Conservation (phyloP, 2,113 vertebrate species). For the Cathartes aura region DNA sequence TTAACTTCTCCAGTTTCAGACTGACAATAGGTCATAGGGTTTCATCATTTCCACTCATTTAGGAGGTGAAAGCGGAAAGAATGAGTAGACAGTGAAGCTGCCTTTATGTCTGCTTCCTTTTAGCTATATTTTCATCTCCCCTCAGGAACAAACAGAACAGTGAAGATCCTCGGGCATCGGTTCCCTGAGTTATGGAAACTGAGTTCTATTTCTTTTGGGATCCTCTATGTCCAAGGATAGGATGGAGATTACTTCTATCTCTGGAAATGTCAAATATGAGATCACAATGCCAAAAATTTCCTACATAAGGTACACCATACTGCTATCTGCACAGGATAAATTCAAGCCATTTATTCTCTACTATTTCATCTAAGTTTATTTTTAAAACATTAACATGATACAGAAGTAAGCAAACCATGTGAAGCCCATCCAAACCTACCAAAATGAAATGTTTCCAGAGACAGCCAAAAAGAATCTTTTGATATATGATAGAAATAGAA, state of each 20-base stretch:
- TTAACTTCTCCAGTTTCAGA: neutral
- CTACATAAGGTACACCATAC: neutral
- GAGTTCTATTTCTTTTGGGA: neutral
- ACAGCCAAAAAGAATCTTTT: neutral
- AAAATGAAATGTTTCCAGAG: neutral
- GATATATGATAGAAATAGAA: neutral
- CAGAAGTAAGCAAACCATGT: neutral
- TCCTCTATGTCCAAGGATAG: neutral
- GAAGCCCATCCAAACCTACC: neutral
- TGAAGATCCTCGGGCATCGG: neutral
- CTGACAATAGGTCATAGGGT: neutral
- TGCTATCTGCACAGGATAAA: neutral
- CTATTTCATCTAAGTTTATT: neutral
- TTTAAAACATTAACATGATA: neutral
- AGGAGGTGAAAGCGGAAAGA: neutral
- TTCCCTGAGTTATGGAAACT: neutral
- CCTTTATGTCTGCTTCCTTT: neutral
- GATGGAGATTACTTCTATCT: neutral
- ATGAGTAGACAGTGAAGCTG: neutral
- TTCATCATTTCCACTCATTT: neutral
- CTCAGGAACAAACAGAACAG: neutral
- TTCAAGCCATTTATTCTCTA: neutral
- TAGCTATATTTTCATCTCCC: neutral
- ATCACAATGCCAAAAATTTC: neutral
- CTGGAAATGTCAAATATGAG: neutral